These are phyloP conservation scores for Lophotriccus pileatus DNA, from an alignment of 2,797 vertebrate species.

Conservation along the genomic window DNA sequence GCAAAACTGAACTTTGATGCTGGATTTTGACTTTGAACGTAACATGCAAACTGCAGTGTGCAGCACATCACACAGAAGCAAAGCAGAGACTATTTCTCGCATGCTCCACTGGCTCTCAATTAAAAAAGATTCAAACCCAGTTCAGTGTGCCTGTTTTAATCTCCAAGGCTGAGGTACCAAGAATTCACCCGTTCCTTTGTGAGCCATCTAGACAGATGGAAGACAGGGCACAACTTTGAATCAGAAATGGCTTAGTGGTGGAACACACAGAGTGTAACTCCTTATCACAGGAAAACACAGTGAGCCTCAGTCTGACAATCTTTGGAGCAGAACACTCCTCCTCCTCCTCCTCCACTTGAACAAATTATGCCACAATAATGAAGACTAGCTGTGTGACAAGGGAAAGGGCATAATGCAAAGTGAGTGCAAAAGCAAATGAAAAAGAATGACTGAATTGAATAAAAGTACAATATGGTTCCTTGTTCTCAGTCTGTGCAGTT, in stretches of 20 bases:
- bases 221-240: background rate
- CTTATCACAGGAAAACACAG: slow-evolving; percentile 52
- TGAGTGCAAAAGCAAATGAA: background rate
- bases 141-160: slow-evolving; percentile 27
- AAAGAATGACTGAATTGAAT: background rate
- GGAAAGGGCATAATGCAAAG: background rate
- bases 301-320: background rate
- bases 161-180: background rate
- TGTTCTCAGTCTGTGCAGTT: background rate
- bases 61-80: background rate
- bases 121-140: slow-evolving; percentile 14
- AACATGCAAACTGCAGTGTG: background rate
- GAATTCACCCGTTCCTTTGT: background rate
- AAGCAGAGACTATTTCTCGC: background rate
- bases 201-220: slow-evolving; percentile 18
- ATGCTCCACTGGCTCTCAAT: slow-evolving; percentile 32
- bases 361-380: background rate
- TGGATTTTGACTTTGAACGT: background rate
- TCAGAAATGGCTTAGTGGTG: slow-evolving; percentile 10
- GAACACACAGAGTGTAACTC: background rate
- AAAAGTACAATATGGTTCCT: background rate
- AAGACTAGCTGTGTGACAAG: background rate
- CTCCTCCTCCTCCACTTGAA: background rate
- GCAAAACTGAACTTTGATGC: background rate
- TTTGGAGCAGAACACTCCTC: slow-evolving; percentile 6